Evolutionary conservation across 1,140 invertebrate genomes (phyloP).

Genomic region (Xylocopa sonorina): DNA sequence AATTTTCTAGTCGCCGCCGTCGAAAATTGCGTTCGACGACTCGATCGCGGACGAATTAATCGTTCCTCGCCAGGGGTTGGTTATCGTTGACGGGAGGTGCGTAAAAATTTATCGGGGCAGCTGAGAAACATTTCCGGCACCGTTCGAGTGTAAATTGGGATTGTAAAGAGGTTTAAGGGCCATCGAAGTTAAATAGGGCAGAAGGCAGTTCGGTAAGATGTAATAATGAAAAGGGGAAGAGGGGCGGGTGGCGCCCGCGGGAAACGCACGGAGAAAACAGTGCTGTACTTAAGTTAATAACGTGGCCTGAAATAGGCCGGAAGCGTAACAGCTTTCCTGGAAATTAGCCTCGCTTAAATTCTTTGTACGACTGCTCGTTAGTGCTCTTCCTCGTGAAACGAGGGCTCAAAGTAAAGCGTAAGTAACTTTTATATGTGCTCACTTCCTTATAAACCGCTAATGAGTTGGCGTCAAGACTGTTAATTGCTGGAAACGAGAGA

Average conservation of each 20-base stretch:
- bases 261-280: slow-evolving; percentile 21
- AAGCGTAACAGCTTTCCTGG: slow-evolving; percentile 46
- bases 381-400: slow-evolving; percentile 29
- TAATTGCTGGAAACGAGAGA: slow-evolving; percentile 48
- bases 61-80: too few species aligned
- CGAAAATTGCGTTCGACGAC: neutral
- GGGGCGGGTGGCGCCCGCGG: neutral
- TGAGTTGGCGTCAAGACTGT: slow-evolving; percentile 47
- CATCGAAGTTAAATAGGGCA: neutral
- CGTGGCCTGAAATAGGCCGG: slow-evolving; percentile 43
- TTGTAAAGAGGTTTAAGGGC: neutral
- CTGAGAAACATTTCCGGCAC: too few species aligned
- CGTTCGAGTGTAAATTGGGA: neutral
- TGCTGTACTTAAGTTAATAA: slow-evolving; percentile 51
- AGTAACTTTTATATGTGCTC: slow-evolving; percentile 57
- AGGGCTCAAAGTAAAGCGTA: slow-evolving; percentile 36
- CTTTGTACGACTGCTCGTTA: slow-evolving; percentile 30
- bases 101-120: too few species aligned
- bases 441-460: slow-evolving; percentile 58
- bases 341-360: slow-evolving; percentile 63
- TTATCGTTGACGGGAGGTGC: too few species aligned
- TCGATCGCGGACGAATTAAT: slow-evolving; percentile 20
- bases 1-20: slow-evolving; percentile 25
- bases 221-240: too few species aligned
- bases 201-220: neutral